Evolutionary conservation across 2,113 vertebrate genomes (phyloP).

Genomic region (Cochlearius cochlearius): DNA sequence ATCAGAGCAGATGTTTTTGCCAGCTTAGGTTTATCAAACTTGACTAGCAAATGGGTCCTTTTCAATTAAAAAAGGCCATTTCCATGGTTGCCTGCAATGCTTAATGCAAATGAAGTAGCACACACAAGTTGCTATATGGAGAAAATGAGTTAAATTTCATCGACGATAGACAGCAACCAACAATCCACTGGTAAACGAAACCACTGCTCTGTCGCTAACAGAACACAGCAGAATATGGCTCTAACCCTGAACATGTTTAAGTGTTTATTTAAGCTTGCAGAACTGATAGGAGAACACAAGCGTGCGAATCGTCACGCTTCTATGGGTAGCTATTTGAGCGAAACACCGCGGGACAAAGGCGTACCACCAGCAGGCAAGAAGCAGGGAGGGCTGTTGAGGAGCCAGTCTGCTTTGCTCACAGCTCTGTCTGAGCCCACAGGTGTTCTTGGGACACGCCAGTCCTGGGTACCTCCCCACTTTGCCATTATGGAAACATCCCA

Average conservation of each 20-base stretch:
- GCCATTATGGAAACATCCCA: neutral
- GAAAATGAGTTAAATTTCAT: neutral
- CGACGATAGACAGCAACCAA: neutral
- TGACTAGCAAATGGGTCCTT: neutral
- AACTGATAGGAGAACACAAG: neutral
- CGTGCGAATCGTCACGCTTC: accelerated
- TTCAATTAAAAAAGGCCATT: neutral
- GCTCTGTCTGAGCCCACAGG: accelerated
- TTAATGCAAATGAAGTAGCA: neutral
- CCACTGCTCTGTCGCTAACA: neutral
- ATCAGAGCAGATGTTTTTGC: neutral
- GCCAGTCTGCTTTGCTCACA: neutral
- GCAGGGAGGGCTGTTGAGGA: neutral
- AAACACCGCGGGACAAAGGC: neutral
- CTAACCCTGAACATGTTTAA: neutral
- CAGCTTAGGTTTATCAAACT: neutral
- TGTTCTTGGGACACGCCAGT: neutral
- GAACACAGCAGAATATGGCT: neutral
- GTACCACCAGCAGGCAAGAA: accelerated
- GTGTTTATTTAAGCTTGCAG: neutral
- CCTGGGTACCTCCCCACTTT: neutral
- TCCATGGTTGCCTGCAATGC: neutral
- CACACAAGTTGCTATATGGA: accelerated
- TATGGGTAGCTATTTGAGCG: neutral
- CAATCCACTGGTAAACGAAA: neutral